Percentiles rank a stretch among this genome's conserved stretches.
Evolutionary conservation across 2,113 vertebrate genomes (phyloP).

Genomic region (Cichladusa arquata): DNA sequence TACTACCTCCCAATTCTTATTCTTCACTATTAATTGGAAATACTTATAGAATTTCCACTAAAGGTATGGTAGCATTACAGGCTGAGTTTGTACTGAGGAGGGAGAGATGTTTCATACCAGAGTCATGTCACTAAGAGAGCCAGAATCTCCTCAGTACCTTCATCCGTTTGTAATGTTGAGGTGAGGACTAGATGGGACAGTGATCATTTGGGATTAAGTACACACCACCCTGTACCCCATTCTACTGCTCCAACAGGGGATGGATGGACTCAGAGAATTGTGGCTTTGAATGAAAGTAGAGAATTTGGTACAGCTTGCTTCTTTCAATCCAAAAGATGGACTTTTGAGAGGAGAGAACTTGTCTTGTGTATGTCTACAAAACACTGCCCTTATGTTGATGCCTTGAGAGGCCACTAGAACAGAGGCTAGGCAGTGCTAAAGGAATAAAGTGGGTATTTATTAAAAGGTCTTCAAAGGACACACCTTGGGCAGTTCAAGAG

Average conservation of each 20-base stretch:
- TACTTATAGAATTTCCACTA: neutral
- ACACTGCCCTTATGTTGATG: neutral
- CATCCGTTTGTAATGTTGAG: neutral
- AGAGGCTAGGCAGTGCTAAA: neutral
- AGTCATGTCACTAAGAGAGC: neutral
- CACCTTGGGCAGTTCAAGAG: neutral
- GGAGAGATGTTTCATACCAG: neutral
- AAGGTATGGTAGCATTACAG: neutral
- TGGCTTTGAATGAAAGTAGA: neutral
- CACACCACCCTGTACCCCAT: neutral
- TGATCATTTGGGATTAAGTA: neutral
- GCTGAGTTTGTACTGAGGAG: neutral
- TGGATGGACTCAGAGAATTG: neutral
- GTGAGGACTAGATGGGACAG: neutral
- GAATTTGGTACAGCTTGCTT: neutral
- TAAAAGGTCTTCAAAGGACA: neutral
- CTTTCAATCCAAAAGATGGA: neutral
- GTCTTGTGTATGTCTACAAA: fast-evolving
- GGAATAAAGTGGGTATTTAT: neutral
- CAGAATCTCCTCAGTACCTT: neutral
- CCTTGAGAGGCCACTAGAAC: neutral
- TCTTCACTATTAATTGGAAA: neutral
- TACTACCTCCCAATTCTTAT: neutral
- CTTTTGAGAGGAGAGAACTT: neutral
- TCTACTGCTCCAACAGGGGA: neutral